Percentiles rank a stretch among this genome's conserved stretches.
These are phyloP conservation scores for Caenorhabditis imperialis DNA, from an alignment of 2,888 invertebrate species.

Conservation along the genomic window DNA sequence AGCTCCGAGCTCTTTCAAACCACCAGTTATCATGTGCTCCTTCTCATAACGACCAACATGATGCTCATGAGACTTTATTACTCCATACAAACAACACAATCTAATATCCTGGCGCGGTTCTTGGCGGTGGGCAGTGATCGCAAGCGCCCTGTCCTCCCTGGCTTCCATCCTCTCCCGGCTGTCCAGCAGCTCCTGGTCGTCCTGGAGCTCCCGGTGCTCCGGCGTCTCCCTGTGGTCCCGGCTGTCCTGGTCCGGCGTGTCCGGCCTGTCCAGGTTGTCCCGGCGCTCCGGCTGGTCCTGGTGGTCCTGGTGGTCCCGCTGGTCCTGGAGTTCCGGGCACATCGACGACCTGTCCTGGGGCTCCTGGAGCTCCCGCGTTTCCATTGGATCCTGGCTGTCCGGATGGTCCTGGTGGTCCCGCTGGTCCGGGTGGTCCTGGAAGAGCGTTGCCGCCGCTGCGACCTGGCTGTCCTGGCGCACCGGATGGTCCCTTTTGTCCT, in stretches of 20 bases:
- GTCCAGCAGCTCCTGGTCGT: conserved; percentile 49
- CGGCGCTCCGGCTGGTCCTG: conserved; percentile 52
- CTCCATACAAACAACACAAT: background rate
- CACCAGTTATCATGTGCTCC: too few species aligned
- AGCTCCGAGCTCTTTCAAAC: too few species aligned
- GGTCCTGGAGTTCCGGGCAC: conserved; percentile 55
- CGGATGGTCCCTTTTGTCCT: conserved; percentile 63
- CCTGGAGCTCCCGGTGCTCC: too few species aligned
- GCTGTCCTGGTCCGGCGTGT: too few species aligned
- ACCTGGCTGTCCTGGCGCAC: conserved; percentile 63
- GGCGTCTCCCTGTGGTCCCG: too few species aligned
- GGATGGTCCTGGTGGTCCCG: conserved; percentile 67
- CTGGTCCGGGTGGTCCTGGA: conserved; percentile 63
- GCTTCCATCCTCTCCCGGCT: conserved; percentile 59
- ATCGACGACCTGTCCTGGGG: conserved; percentile 60
- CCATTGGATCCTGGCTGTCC: conserved; percentile 68
- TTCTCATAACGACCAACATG: too few species aligned
- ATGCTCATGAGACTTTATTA: too few species aligned
- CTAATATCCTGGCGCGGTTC: conserved; percentile 55
- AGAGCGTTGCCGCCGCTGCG: conserved; percentile 58
- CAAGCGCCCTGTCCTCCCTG: conserved; percentile 50
- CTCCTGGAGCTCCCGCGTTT: conserved; percentile 63
- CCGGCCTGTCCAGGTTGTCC: too few species aligned
- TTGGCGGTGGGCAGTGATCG: too few species aligned
- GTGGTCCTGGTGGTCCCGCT: conserved; percentile 58